Evolutionary conservation across 35 echinoderm and acorn worm genomes (phyloP).

Genomic region (Lytechinus variegatus): DNA sequence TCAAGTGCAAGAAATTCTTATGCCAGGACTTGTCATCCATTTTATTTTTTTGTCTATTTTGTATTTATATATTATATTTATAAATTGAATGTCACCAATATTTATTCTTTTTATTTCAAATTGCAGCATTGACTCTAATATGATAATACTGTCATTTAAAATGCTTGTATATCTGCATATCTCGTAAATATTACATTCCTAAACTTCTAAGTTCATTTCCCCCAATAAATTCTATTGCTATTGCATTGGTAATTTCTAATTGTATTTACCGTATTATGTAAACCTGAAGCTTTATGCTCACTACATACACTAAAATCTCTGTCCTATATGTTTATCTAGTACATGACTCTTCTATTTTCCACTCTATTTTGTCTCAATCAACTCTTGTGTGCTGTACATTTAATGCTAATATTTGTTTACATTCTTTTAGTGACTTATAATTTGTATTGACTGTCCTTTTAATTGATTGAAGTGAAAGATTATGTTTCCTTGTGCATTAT

Average conservation of each 20-base stretch:
- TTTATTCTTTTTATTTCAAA: background rate
- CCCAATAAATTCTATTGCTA: background rate
- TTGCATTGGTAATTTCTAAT: background rate
- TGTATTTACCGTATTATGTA: no score
- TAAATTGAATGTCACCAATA: no score
- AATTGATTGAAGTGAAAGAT: background rate
- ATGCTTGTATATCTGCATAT: background rate
- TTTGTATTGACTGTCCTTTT: background rate
- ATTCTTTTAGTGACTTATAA: background rate
- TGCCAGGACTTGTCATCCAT: no score
- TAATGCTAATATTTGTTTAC: background rate
- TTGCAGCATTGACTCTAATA: background rate
- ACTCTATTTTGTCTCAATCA: background rate
- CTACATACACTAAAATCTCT: background rate
- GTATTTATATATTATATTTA: no score
- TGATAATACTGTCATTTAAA: background rate
- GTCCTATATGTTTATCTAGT: no score
- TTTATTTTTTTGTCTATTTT: background rate
- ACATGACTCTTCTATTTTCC: background rate
- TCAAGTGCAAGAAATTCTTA: background rate
- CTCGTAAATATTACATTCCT: no score
- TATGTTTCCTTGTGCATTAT: background rate
- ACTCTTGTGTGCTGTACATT: background rate
- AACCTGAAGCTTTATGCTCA: background rate
- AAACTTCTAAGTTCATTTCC: background rate